Evolutionary conservation across 2,113 vertebrate species (phyloP), one percentile per base, ranked within the genome.

Genomic region (Forbesichthys papilliferus): DNA sequence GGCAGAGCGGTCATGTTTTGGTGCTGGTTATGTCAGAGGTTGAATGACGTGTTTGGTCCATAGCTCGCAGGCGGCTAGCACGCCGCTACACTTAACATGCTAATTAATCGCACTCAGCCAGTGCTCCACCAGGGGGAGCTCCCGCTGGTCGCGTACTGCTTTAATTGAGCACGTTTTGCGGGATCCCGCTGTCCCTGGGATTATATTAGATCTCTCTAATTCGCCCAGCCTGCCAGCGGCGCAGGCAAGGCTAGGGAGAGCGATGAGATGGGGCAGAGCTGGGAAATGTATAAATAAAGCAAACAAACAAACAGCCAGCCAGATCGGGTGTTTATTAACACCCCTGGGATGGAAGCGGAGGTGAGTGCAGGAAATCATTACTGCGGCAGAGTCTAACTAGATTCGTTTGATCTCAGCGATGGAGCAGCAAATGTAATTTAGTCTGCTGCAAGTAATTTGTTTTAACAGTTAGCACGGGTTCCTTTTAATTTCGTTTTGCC

Each of bases 291-390:
- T 89, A 88, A 90, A 88, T 88, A 86, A 83, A 86, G 69, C 80
- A 87, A 83, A 75, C 90, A 86, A 89, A 81, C 86, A 88, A 84
- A 85, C 80, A 87, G 75, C 78, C 84, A 86, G 77, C 14, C 83
- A 86, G 83, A 79, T 83, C 69, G 82, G 85, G 87, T 91, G 89
- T 92, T 93, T 92, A 88, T 90, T 84, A 89, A 83, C 84, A 86
- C 91, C 92, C 90, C 71, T 90, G 91, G 92, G 91, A 92, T 73
- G 76, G 71, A 78, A 85, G 86, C 78, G 87, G 90, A 92, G 90
- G 91, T 91, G 89, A 91, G 90, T 65, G 84, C 90, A 87, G 89
- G 89, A 90, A 91, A 91, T 93, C 90, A 93, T 93, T 92, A 93
- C 90, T 74, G 14, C 80, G 81, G 86, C 84, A 90, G 87, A 89